Evolutionary conservation across 2,888 invertebrate genomes (phyloP).

Genomic region (Tryphoninae sp.): DNA sequence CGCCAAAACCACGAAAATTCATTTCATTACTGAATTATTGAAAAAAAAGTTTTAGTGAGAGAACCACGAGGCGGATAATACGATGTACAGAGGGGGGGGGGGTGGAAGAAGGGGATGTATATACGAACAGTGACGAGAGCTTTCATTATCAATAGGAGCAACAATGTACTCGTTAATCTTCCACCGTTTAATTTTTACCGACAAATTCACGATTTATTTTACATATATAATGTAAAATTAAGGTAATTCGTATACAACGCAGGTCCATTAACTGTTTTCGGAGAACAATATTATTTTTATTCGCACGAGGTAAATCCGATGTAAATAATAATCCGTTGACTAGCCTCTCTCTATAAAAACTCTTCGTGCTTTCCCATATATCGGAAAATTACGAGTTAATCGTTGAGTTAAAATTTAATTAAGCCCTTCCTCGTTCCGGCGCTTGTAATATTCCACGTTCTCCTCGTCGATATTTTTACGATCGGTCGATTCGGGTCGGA

Average conservation of each 20-base stretch:
- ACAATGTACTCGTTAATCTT: background rate
- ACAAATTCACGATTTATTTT: background rate
- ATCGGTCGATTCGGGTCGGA: background rate
- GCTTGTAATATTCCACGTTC: background rate
- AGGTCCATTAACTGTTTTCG: too few species aligned
- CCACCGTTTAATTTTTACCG: background rate
- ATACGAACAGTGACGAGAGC: background rate
- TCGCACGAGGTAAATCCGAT: too few species aligned
- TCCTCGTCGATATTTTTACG: background rate
- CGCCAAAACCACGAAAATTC: conserved; percentile 14
- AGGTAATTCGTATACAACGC: too few species aligned
- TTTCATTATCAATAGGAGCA: background rate
- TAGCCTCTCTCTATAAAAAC: too few species aligned
- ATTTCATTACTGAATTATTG: conserved; percentile 21
- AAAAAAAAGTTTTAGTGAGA: conserved; percentile 11
- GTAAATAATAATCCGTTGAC: too few species aligned
- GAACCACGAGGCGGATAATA: background rate
- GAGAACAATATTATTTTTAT: too few species aligned
- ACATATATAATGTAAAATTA: too few species aligned
- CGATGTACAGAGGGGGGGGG: background rate
- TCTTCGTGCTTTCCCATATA: too few species aligned
- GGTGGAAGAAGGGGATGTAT: background rate
- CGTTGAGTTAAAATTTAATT: too few species aligned
- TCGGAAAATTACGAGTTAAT: too few species aligned
- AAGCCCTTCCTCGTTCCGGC: background rate